A percentile compares a stretch with the other conserved stretches of the same genome.
Evolutionary conservation across 2,797 vertebrate genomes (phyloP).

Genomic region (Hoplostethus atlanticus): DNA sequence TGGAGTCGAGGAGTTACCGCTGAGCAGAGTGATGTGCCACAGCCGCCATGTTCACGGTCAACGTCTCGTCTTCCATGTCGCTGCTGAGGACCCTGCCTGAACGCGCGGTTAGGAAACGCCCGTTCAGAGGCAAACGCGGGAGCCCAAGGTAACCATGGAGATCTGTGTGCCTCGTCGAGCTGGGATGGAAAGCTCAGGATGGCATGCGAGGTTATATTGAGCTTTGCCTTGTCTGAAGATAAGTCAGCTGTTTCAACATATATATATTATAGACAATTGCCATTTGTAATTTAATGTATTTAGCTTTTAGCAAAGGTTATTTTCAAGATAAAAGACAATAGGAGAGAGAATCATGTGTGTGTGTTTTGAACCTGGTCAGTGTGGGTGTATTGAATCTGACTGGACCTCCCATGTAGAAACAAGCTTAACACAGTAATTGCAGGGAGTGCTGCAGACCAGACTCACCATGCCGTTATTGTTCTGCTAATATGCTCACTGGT

Average conservation of each 20-base stretch:
- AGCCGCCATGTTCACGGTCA: conserved; percentile 85
- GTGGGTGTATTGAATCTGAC: conserved; percentile 5
- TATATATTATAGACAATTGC: conserved; percentile 34
- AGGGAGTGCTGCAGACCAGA: conserved; percentile 15
- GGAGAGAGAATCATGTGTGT: neutral
- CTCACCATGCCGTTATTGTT: conserved; percentile 1
- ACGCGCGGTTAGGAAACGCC: conserved; percentile 69
- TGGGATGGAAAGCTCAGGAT: conserved; percentile 51
- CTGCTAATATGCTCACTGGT: neutral
- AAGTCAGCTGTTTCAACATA: conserved; percentile 33
- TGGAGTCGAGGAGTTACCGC: conserved; percentile 25
- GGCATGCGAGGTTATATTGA: conserved; percentile 62
- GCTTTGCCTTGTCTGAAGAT: conserved; percentile 41
- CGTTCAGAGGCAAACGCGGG: conserved; percentile 69
- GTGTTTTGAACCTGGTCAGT: conserved; percentile 6
- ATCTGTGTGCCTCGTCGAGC: conserved; percentile 56
- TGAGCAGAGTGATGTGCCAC: conserved; percentile 51
- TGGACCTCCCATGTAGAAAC: conserved; percentile 21
- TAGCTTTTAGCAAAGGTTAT: neutral
- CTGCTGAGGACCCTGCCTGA: conserved; percentile 72
- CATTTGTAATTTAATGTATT: conserved; percentile 15
- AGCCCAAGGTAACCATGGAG: conserved; percentile 78
- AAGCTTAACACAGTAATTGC: neutral
- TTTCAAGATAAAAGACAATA: neutral
- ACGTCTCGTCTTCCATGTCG: conserved; percentile 84